phyloP scores from a whole-genome alignment of 2,888 invertebrate species.

The Amiota mariae region DNA sequence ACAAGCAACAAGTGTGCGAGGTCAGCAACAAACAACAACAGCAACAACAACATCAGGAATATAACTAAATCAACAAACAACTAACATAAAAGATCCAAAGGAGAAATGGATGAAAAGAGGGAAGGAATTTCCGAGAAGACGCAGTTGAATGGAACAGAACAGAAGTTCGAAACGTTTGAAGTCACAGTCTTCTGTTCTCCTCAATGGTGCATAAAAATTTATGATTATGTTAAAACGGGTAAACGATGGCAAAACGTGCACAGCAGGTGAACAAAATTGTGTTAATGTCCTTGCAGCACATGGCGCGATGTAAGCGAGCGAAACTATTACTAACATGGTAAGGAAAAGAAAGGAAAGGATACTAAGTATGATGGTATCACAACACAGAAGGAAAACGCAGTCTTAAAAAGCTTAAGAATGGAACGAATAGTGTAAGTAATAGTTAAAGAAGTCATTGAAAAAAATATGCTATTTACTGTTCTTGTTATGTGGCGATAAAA shows the following conservation, averaged over 20 bases:
- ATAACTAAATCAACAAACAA: constrained; percentile 22
- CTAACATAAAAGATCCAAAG: constrained; percentile 9
- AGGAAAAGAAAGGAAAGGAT: neutral
- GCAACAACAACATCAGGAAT: constrained; percentile 7
- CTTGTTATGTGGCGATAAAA: constrained; percentile 9
- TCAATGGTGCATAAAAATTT: constrained; percentile 62
- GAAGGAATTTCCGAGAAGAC: neutral
- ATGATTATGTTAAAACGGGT: constrained; percentile 65
- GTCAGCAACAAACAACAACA: constrained; percentile 20
- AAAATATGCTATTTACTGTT: constrained; percentile 17
- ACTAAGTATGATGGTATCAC: neutral
- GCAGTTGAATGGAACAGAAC: neutral
- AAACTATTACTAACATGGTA: neutral
- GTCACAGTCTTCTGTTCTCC: constrained; percentile 22
- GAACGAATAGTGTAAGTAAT: neutral
- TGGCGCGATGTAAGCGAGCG: constrained; percentile 12
- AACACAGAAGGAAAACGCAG: neutral
- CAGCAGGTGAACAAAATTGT: constrained; percentile 62
- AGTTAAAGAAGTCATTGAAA: constrained; percentile 27
- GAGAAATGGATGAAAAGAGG: neutral
- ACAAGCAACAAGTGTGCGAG: constrained; percentile 28
- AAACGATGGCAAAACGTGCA: constrained; percentile 55
- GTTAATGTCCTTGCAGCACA: constrained; percentile 52
- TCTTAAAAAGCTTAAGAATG: neutral
- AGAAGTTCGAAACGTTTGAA: constrained; percentile 12